Evolutionary conservation across 2,113 vertebrate species (phyloP), one percentile per base, ranked within the genome.

Genomic region (Rhombomys opimus): DNA sequence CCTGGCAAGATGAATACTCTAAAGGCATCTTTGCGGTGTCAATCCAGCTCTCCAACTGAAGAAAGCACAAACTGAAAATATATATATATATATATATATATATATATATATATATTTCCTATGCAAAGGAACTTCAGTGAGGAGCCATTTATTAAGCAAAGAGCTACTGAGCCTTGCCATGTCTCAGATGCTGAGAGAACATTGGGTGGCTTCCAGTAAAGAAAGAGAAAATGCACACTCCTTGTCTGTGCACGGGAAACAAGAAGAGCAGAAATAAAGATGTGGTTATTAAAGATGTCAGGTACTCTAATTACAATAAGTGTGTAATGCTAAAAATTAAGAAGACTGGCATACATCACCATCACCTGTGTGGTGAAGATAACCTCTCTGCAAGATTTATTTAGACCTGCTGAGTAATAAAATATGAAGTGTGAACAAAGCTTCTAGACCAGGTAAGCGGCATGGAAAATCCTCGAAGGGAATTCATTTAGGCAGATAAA

Each of bases 81-180:
- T n/a, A n/a, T n/a, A n/a, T n/a, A n/a, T n/a, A n/a, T n/a, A n/a
- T n/a, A n/a, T n/a, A n/a, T n/a, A n/a, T n/a, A n/a, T n/a, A n/a
- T n/a, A n/a, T n/a, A n/a, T n/a, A n/a, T n/a, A n/a, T n/a, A n/a
- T n/a, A n/a, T n/a, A 1, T 46, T 73, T 97, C 15, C 10, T 50
- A 92, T 90, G 95, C 67, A 81, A 92, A 87, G 38, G 67, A 93
- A 59, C 27, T 84, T 95, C 41, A 46, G 5, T 86, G 57, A 35
- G 80, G 41, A 95, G 13, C 25, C 13, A 86, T 2, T 61, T 87
- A 72, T 38, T 84, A 88, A 95, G 65, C 15, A 89, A 76, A 75
- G 7, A 85, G 70, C 81, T 76, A 35, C 63, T 91, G 46, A 70
- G 54, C n/a, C 1, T 57, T 35, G 68, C 14, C 30, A 70, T 32